These are phyloP conservation scores for Heptranchias perlo DNA, from an alignment of 2,113 vertebrate genomes.

Conservation along the genomic window DNA sequence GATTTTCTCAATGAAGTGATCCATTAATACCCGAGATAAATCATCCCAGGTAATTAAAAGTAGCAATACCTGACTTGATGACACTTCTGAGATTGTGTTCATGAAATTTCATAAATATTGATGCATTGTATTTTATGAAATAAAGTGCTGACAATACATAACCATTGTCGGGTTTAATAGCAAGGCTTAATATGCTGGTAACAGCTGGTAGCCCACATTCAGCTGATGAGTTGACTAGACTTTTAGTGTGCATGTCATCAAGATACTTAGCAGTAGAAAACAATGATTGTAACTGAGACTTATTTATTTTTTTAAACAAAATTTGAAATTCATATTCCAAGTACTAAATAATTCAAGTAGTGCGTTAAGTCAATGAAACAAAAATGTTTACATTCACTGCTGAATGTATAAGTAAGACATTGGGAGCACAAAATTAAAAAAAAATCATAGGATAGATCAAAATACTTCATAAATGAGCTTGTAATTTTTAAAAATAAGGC, in stretches of 20 bases:
- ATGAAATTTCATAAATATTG: not conserved
- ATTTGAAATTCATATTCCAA: not conserved
- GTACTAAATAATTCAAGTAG: not conserved
- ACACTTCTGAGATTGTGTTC: not conserved
- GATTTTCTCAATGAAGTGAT: not conserved
- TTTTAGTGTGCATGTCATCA: not conserved
- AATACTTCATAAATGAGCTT: not conserved
- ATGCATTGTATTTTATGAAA: conserved; percentile 4
- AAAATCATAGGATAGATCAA: not conserved
- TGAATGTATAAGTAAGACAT: not conserved
- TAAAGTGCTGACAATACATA: not conserved
- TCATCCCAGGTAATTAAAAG: not conserved
- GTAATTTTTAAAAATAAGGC: not conserved
- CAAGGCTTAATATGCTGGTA: not conserved
- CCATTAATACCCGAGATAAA: not conserved
- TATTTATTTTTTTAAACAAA: not conserved
- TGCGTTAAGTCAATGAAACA: not conserved
- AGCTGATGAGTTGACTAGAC: not conserved
- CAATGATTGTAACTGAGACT: not conserved
- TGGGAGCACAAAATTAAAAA: not conserved
- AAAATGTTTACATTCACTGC: not conserved
- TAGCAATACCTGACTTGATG: not conserved
- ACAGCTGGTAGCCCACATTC: not conserved
- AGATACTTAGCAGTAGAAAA: not conserved
- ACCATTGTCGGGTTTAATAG: not conserved